phyloP scores from a whole-genome alignment of 2,113 vertebrate species.

The Mormoops blainvillei region DNA sequence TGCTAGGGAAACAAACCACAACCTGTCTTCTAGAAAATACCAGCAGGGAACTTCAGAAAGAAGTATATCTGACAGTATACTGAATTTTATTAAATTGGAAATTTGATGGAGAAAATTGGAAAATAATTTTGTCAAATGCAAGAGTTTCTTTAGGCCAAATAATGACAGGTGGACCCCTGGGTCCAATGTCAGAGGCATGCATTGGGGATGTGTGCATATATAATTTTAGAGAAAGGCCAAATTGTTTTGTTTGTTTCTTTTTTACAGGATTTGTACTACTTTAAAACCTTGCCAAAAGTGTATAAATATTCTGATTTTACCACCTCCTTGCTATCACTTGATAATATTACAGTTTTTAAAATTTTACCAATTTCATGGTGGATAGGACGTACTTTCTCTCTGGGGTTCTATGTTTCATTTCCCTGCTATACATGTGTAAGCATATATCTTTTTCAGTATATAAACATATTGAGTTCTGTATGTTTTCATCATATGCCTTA shows the following conservation, averaged over 20 bases:
- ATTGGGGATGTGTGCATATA: neutral
- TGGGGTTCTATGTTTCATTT: neutral
- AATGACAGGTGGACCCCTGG: neutral
- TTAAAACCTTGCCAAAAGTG: neutral
- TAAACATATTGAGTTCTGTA: neutral
- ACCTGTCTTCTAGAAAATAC: neutral
- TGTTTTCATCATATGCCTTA: neutral
- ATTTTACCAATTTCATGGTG: neutral
- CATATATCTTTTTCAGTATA: neutral
- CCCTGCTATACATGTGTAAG: neutral
- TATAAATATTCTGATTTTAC: neutral
- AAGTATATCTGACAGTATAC: neutral
- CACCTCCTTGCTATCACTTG: neutral
- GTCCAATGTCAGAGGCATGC: neutral
- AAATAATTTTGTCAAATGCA: neutral
- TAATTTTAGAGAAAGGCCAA: neutral
- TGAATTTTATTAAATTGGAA: neutral
- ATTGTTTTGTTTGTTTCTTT: neutral
- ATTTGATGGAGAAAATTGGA: neutral
- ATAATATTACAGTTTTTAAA: neutral
- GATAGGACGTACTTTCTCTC: neutral
- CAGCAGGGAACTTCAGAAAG: neutral
- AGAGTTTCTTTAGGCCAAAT: neutral
- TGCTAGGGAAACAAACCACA: neutral
- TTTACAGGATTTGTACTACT: neutral